A percentile compares a stretch with the other conserved stretches of the same genome.
Conservation (phyloP, 2,797 vertebrate genomes). For the Pseudochirops corinnae region DNA sequence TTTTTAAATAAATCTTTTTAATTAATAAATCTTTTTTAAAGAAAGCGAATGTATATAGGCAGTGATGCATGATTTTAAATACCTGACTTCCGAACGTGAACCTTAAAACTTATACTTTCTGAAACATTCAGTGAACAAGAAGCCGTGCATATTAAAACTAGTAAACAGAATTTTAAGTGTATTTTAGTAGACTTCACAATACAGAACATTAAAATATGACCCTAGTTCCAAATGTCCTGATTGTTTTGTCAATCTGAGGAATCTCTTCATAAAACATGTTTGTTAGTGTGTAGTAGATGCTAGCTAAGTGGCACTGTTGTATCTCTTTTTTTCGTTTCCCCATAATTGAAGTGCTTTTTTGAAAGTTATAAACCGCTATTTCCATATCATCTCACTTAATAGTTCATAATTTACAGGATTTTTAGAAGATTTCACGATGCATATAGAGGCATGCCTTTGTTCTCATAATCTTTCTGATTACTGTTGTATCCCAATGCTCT, state of each 20-base stretch:
- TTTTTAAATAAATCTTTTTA: constrained; percentile 27
- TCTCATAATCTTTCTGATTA: constrained; percentile 56
- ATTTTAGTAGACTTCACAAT: neutral
- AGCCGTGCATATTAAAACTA: constrained; percentile 16
- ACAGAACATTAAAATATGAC: constrained; percentile 16
- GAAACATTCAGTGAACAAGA: constrained; percentile 32
- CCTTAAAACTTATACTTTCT: constrained; percentile 8
- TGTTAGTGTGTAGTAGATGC: constrained; percentile 5
- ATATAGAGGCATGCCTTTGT: constrained; percentile 63
- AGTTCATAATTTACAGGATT: constrained; percentile 2
- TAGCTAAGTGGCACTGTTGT: constrained; percentile 11
- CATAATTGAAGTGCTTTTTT: constrained; percentile 40
- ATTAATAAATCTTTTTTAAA: constrained; percentile 32
- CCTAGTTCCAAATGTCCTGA: constrained; percentile 2
- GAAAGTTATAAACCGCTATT: neutral
- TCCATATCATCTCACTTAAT: constrained; percentile 32
- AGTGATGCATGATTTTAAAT: constrained; percentile 37
- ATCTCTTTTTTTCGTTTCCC: neutral
- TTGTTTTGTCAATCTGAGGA: neutral
- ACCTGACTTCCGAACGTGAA: constrained; percentile 6
- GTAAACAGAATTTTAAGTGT: constrained; percentile 17
- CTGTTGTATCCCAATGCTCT: constrained; percentile 44
- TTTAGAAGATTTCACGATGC: constrained; percentile 23
- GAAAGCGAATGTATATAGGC: constrained; percentile 15
- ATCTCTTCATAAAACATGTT: neutral